phyloP scores from a whole-genome alignment of 2,113 vertebrate species.

The Malurus melanocephalus region DNA sequence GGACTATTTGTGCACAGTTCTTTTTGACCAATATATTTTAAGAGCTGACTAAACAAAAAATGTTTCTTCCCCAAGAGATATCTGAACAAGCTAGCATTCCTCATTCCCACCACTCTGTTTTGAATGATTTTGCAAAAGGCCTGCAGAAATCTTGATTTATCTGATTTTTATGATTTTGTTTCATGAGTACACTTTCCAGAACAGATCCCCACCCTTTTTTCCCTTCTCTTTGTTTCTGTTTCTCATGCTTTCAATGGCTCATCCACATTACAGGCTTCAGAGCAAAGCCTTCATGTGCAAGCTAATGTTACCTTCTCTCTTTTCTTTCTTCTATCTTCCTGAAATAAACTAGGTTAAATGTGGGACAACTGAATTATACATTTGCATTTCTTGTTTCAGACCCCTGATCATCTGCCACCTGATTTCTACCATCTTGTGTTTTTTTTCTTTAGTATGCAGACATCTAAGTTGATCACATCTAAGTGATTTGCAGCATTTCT shows the following conservation, averaged over 20 bases:
- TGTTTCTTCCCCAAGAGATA: not conserved
- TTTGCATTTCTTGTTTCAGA: not conserved
- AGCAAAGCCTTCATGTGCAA: not conserved
- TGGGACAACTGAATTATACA: not conserved
- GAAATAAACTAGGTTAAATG: not conserved
- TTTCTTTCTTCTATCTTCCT: not conserved
- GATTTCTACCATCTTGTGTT: not conserved
- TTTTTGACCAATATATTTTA: not conserved
- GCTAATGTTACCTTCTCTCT: not conserved
- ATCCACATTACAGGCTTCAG: not conserved
- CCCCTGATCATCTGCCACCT: not conserved
- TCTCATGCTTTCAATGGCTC: not conserved
- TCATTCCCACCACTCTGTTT: not conserved
- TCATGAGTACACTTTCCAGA: not conserved
- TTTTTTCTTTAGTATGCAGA: not conserved
- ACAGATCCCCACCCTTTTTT: accelerated
- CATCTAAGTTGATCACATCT: not conserved
- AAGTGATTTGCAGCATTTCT: not conserved
- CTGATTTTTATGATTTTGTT: not conserved
- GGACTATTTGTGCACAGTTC: not conserved
- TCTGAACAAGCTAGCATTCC: not conserved
- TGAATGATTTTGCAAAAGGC: not conserved
- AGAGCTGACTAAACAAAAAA: not conserved
- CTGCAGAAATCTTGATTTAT: not conserved
- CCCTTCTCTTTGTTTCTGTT: not conserved